These are phyloP conservation scores for Lumbricus terrestris DNA, from an alignment of 2,888 invertebrate genomes.

Conservation along the genomic window DNA sequence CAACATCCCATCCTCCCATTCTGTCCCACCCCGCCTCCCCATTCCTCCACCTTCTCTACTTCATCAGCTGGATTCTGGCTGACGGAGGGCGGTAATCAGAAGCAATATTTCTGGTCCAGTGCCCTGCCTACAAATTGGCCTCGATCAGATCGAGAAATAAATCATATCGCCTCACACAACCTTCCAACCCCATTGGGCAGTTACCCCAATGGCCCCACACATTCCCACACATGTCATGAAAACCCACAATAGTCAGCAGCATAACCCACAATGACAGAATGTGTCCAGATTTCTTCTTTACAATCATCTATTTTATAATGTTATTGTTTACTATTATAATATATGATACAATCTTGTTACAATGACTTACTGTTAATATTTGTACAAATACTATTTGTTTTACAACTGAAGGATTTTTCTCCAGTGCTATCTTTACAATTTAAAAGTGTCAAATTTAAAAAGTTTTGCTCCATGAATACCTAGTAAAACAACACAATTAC, in stretches of 20 bases:
- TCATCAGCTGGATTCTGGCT: not conserved
- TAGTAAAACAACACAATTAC: too few relatives aligned
- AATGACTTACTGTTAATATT: too few relatives aligned
- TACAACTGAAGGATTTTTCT: too few relatives aligned
- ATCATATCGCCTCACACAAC: conserved; percentile 6
- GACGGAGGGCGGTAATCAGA: not conserved
- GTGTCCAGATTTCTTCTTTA: not conserved
- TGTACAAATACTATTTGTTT: too few relatives aligned
- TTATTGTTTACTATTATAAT: not conserved
- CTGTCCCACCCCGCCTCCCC: not conserved
- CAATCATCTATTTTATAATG: conserved; percentile 4
- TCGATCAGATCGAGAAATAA: not conserved
- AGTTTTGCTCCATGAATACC: too few relatives aligned
- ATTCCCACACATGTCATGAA: not conserved
- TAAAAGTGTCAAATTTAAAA: too few relatives aligned
- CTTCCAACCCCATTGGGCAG: not conserved
- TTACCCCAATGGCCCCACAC: not conserved
- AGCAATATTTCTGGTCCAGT: conserved; percentile 8
- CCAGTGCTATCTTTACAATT: too few relatives aligned
- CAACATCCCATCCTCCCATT: not conserved
- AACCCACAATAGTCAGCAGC: not conserved
- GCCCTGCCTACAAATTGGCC: conserved; percentile 13
- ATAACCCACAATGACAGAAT: not conserved
- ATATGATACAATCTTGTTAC: too few relatives aligned
- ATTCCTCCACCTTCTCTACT: not conserved